Base-by-base conservation (phyloP, 2,888 invertebrate species). In the Latheticus oryzae region DNA sequence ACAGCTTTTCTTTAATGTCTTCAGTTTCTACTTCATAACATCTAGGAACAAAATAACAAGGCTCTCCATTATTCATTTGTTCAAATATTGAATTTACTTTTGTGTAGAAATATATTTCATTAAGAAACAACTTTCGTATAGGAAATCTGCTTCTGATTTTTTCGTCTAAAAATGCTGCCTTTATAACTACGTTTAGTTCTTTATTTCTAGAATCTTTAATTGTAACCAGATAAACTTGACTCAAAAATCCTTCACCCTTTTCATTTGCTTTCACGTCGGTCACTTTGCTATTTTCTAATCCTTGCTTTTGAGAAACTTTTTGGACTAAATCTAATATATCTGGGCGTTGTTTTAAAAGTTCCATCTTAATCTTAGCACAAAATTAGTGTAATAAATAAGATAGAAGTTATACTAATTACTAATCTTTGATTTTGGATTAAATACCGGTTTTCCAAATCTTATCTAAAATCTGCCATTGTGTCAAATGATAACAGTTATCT, bases 231-330 rank as follows among this genome's bases (percentile, higher is more conserved):
- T 45, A 37, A 1, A 63, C 50, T 35, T 63, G 51, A 5, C 58
- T 57, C 19, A 63, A 26, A 26, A 52, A 61, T 5, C 61, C 61
- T 33, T 58, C 63, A 17, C 58, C 58, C 26, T 59, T 58, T 50
- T 38, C 13, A 12, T 56, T 61, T 2, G 15, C 23, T 33, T 21
- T 9, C 1, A 52, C 32, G 16, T 42, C 33, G 3, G 15, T 15
- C 1, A 52, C 42, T 8, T n/a, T 9, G 11, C 11, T 12, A 3
- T 32, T 15, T 13, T 30, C 3, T 4, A 52, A 9, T 13, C 32
- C 32, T 21, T 42, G 12, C 2, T 19, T n/a, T 21, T 42, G 2
- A 5, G 38, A 11, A 7, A 38, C 28, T 12, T 5, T 38, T 26
- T 19, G 5, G 3, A 38, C 19, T 5, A 23, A 21, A 1, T 12